phyloP scores from a whole-genome alignment of 2,113 vertebrate species.

The Anseranas semipalmata region DNA sequence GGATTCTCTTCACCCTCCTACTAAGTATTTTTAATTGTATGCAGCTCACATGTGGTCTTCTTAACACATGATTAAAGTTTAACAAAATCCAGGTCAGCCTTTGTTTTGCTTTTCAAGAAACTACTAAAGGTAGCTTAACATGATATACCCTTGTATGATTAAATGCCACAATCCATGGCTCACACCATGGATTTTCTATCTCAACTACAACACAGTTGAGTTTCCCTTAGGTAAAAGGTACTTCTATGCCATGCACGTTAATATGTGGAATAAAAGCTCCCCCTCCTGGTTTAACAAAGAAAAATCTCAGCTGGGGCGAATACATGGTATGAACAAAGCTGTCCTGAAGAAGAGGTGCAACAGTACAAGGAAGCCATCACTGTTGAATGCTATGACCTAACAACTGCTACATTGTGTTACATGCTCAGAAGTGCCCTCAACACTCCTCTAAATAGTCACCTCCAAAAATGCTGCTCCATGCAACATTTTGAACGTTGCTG shows the following conservation, averaged over 20 bases:
- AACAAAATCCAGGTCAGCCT: background rate
- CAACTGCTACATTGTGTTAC: rapidly evolving
- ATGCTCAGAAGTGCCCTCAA: background rate
- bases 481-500: background rate
- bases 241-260: background rate
- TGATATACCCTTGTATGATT: background rate
- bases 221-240: background rate
- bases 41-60: rapidly evolving
- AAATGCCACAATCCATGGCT: background rate
- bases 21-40: background rate
- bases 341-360: rapidly evolving
- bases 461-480: background rate
- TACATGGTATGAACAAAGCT: rapidly evolving
- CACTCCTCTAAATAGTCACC: background rate
- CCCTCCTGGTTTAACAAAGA: slow-evolving; percentile 13
- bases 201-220: background rate
- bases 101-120: background rate
- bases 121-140: background rate
- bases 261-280: slow-evolving; percentile 49
- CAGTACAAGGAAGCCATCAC: background rate
- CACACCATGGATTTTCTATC: background rate
- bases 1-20: background rate
- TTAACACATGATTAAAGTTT: background rate
- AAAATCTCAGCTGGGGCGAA: background rate
- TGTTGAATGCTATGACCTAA: background rate